Conservation (phyloP, 2,113 vertebrate species). For the Isichthys henryi region DNA sequence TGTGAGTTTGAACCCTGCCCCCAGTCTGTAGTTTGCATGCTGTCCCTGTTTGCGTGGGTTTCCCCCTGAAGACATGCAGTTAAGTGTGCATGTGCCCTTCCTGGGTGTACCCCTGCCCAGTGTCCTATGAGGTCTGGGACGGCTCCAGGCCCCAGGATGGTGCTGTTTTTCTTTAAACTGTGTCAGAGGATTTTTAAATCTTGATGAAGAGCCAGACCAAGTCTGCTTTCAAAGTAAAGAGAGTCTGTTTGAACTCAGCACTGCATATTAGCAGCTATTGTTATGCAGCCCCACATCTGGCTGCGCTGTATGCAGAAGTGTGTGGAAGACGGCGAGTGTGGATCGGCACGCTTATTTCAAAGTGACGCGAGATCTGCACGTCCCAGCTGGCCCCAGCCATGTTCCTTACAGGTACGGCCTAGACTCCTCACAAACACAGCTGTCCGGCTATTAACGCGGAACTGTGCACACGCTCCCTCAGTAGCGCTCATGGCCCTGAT, state of each 20-base stretch:
- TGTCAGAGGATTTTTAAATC: not conserved
- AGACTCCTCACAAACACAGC: conserved; percentile 42
- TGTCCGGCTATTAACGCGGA: conserved; percentile 34
- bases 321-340: not conserved
- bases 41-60: not conserved
- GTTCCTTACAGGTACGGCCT: conserved; percentile 16
- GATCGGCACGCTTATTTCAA: not conserved
- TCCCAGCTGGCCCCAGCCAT: not conserved
- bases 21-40: not conserved
- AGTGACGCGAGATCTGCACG: not conserved
- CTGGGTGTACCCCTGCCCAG: not conserved
- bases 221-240: not conserved
- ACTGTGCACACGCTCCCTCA: conserved; percentile 27
- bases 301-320: not conserved
- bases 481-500: conserved; percentile 31
- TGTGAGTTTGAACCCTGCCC: not conserved
- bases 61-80: not conserved
- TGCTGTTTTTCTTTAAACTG: not conserved
- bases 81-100: not conserved
- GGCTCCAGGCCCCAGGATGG: not conserved
- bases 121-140: not conserved
- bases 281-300: not conserved
- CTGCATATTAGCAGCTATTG: not conserved
- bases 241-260: not conserved
- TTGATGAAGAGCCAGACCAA: not conserved